Evolutionary conservation across 2,113 vertebrate genomes (phyloP).

Genomic region (Pycnonotus jocosus): DNA sequence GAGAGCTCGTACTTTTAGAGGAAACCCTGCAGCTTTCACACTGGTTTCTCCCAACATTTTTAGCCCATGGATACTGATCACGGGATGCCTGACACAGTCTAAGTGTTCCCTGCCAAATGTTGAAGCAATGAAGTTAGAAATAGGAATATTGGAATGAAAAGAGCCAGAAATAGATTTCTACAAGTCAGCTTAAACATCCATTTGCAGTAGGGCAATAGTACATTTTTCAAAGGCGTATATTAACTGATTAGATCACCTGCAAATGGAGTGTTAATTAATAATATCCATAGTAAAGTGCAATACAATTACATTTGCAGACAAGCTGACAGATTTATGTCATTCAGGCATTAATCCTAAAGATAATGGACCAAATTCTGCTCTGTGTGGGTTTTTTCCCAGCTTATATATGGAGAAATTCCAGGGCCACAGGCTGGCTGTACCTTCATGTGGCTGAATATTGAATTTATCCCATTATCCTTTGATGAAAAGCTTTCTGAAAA

Average conservation of each 20-base stretch:
- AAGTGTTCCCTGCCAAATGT: neutral
- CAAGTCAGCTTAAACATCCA: constrained; percentile 20
- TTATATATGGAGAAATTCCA: neutral
- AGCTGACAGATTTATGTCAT: neutral
- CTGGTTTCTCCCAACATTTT: constrained; percentile 8
- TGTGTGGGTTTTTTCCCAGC: neutral
- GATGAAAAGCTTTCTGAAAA: constrained; percentile 26
- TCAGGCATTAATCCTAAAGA: constrained; percentile 12
- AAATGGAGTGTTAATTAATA: constrained; percentile 44
- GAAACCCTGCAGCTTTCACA: constrained; percentile 19
- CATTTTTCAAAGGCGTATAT: neutral
- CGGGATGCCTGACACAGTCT: neutral
- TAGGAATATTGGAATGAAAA: neutral
- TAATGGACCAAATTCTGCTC: neutral
- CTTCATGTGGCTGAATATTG: neutral
- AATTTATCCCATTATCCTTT: neutral
- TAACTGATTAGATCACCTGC: constrained; percentile 35
- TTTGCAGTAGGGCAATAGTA: neutral
- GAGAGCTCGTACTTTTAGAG: neutral
- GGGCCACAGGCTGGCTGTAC: neutral
- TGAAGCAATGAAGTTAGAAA: constrained; percentile 33
- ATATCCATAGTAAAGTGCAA: neutral
- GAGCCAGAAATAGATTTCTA: constrained; percentile 30
- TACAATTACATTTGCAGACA: constrained; percentile 18
- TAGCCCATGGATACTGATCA: neutral